Base-by-base conservation (phyloP, 2,888 invertebrate genomes). In the Polydrusus pterygomalis region DNA sequence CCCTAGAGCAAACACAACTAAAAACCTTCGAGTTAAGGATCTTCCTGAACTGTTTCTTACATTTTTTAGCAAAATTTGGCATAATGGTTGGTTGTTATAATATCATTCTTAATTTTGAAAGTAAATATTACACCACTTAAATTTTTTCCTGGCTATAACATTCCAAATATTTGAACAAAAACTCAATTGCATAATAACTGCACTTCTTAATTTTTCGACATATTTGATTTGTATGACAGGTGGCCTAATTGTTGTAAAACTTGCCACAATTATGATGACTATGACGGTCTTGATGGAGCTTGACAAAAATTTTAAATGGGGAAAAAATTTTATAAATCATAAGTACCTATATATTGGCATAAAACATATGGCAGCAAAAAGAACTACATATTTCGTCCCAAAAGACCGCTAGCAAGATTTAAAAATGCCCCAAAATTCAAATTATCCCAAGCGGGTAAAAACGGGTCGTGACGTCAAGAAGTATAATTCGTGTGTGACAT, bases 51-150 rank as follows among this genome's bases (percentile, higher is more conserved):
- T 43, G 18, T 43, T 43, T 64, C 43, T 54, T 70, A 54, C 47
- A 43, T 71, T 64, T 71, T 54, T 64, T 47, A 6, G 54, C 38
- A 25, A 71, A 62, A 62, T 15, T 38, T 38, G 34, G 34, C 58
- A 58, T 58, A n/a, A 9, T 56, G 56, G 15, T 30, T 10, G 13
- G n/a, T n/a, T n/a, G n/a, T n/a, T n/a, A n/a, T 15, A 3, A 8
- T n/a, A 56, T 30, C 56, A 56, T 56, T n/a, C 30, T 56, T 30
- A 56, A 56, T 56, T 56, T 56, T n/a, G 56, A 30, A 56, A 56
- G 5, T 2, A 49, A 56, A 8, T 13, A 30, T 34, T 7, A 7
- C 34, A 34, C 18, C 2, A 56, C n/a, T 56, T 25, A 30, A 3
- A 56, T n/a, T 56, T 30, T 30, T 56, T n/a, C 13, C 11, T 13